Percentiles rank a stretch among this genome's conserved stretches.
Evolutionary conservation across 2,113 vertebrate species (phyloP).

Genomic region (Platichthys stellatus): DNA sequence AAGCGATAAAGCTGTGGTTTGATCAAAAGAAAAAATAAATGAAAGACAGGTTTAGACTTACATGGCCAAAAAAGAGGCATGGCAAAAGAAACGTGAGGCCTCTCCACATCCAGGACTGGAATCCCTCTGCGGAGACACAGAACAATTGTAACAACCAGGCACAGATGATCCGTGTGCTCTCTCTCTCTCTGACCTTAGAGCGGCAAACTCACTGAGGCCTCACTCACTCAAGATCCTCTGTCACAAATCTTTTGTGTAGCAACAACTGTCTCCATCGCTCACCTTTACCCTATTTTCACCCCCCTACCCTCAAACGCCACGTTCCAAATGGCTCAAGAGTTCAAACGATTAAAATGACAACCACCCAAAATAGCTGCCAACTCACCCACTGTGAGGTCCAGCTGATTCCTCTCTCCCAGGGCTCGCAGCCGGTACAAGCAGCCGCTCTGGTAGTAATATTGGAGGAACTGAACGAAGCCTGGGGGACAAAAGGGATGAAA

Average conservation of each 20-base stretch:
- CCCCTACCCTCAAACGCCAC: conserved; percentile 2
- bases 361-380: conserved; percentile 60
- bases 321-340: conserved; percentile 54
- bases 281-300: conserved; percentile 60
- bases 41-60: conserved; percentile 80
- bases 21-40: background rate
- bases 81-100: conserved; percentile 96
- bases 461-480: conserved; percentile 98
- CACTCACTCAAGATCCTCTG: conserved; percentile 23
- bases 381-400: conserved; percentile 98
- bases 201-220: background rate
- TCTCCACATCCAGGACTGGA: conserved; percentile 99
- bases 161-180: background rate
- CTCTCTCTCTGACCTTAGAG: background rate
- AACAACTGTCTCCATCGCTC: conserved; percentile 32
- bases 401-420: conserved; percentile 93
- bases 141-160: background rate
- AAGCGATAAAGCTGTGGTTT: background rate
- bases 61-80: conserved; percentile 96
- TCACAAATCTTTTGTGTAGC: conserved; percentile 24
- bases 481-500: conserved; percentile 31
- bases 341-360: conserved; percentile 56
- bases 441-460: conserved; percentile 98
- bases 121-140: conserved; percentile 87
- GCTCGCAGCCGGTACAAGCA: conserved; percentile 95